Conservation (phyloP, 2,113 vertebrate genomes). For the Gymnobelideus leadbeateri region DNA sequence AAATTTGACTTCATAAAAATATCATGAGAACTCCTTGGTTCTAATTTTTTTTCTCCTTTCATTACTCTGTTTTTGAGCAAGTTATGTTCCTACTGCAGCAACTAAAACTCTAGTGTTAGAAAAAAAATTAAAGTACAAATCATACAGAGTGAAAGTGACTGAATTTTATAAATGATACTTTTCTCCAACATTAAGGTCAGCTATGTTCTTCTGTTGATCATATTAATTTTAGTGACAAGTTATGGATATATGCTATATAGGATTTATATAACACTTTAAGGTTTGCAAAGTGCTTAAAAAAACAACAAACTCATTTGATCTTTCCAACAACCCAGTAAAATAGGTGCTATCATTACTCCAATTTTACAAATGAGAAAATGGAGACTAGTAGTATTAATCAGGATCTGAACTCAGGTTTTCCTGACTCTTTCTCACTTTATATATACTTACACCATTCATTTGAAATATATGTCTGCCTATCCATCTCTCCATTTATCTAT, state of each 20-base stretch:
- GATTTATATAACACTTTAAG: background rate
- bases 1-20: background rate
- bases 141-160: too few relatives aligned
- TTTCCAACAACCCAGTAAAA: background rate
- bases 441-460: background rate
- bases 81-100: background rate
- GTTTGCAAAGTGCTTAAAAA: background rate
- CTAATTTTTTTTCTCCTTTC: background rate
- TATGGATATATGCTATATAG: background rate
- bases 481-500: background rate
- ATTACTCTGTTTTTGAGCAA: background rate
- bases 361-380: too few relatives aligned
- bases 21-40: background rate
- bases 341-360: background rate
- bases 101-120: background rate
- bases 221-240: background rate
- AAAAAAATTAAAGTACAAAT: accelerated
- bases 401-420: background rate
- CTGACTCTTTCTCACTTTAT: background rate
- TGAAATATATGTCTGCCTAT: background rate
- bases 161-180: background rate
- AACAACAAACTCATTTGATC: background rate
- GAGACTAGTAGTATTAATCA: background rate
- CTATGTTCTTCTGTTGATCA: background rate
- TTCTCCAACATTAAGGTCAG: background rate